Evolutionary conservation across 2,888 invertebrate genomes (phyloP), one percentile per base, ranked within the genome.

Genomic region (Chironomus riparius): DNA sequence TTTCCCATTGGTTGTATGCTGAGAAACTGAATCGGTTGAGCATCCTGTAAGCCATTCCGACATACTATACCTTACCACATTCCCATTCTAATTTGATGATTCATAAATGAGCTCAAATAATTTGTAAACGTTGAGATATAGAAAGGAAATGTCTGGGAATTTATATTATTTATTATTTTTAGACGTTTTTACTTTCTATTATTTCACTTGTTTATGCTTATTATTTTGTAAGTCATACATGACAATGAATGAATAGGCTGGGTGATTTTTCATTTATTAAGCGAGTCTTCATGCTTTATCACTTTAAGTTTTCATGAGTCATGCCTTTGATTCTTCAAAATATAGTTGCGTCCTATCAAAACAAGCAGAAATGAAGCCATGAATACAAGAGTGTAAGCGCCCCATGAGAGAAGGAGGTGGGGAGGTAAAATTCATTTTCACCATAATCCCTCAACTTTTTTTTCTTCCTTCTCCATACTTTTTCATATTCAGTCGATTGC

Each of bases 361-460:
- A 13, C 13, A 6, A 48, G 13, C 3, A 50, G 13, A 50, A 50
- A 4, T n/a, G 13, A 50, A 50, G 50, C 50, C 15, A 28, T 28
- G 28, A 28, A 5, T 28, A 3, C 3, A 5, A 38, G 10, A 38
- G 38, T 38, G 38, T 38, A 10, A 38, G 38, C 7, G 10, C 7
- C 38, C 38, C 38, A 38, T 1, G 10, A 38, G 38, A 38, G 38
- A 10, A 10, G 38, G 38, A 10, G 38, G 1, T 38, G 38, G 38
- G 10, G 7, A 38, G 1, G 38, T 38, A 65, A 65, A 65, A 65
- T 65, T 65, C 65, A 24, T 65, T 65, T 65, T 65, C 65, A 65
- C 65, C 65, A 65, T 65, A 65, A 65, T 65, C 65, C 65, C 21
- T 65, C 65, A 65, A 65, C 65, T 24, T 65, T 65, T 65, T 65